phyloP scores from a whole-genome alignment of 2,888 invertebrate species.

The Drosophila mayaguana region DNA sequence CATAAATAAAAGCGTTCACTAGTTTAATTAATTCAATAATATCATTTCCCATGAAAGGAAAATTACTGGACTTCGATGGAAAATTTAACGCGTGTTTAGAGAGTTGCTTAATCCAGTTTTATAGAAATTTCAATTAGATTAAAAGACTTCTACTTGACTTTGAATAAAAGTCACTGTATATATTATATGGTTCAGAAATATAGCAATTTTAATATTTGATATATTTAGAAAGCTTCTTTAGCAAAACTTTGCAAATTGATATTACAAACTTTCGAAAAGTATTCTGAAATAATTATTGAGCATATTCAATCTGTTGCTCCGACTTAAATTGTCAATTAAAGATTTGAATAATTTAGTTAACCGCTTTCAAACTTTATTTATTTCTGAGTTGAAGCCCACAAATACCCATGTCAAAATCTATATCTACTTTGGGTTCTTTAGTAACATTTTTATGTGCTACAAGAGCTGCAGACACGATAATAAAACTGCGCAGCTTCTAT shows the following conservation, averaged over 20 bases:
- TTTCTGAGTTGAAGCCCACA: background rate
- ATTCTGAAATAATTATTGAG: background rate
- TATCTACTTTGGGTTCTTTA: background rate
- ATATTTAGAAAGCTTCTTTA: background rate
- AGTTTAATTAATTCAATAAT: slow-evolving; percentile 6
- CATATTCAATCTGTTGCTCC: background rate
- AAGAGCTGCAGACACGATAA: slow-evolving; percentile 11
- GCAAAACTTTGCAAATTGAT: background rate
- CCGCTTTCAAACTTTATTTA: background rate
- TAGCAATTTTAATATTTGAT: background rate
- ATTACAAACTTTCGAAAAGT: background rate
- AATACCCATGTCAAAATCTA: slow-evolving; percentile 4
- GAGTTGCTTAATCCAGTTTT: background rate
- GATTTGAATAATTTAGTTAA: background rate
- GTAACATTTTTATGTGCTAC: slow-evolving; percentile 34
- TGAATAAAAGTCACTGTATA: background rate
- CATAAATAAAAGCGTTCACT: background rate
- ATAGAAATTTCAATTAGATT: background rate
- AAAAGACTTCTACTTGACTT: background rate
- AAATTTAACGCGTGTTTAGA: background rate
- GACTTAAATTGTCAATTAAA: background rate
- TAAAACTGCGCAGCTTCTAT: slow-evolving; percentile 12
- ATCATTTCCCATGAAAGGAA: background rate
- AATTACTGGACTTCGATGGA: background rate
- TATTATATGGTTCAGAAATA: background rate